These are phyloP conservation scores for Lepilemur septentrionalis DNA, from an alignment of 2,797 vertebrate species.

Conservation along the genomic window DNA sequence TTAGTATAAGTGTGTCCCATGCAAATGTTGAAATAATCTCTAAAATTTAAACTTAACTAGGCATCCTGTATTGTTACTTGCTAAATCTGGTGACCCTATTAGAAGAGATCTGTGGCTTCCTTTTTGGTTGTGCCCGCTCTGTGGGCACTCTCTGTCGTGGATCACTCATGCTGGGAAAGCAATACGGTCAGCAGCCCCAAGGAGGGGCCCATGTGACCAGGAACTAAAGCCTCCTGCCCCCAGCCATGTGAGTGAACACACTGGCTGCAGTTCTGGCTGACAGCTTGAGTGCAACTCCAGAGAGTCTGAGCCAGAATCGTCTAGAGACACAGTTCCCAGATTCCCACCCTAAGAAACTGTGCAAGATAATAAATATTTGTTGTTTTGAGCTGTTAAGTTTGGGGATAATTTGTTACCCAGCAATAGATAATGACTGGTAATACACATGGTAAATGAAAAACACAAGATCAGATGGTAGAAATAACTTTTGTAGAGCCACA, in stretches of 20 bases:
- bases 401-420: neutral
- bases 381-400: neutral
- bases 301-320: neutral
- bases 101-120: neutral
- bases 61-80: neutral
- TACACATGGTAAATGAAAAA: neutral
- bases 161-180: neutral
- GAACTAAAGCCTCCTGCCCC: neutral
- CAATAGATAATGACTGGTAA: neutral
- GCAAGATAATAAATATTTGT: neutral
- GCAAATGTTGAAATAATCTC: neutral
- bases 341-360: neutral
- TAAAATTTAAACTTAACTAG: slow-evolving; percentile 7
- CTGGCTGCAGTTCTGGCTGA: neutral
- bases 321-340: neutral
- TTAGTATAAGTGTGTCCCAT: neutral
- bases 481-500: neutral
- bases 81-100: neutral
- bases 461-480: neutral
- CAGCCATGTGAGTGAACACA: neutral
- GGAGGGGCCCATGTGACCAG: neutral
- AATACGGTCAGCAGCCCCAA: neutral
- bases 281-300: neutral
- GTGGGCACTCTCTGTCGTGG: neutral
- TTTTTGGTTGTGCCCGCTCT: neutral